Evolutionary conservation across 2,888 invertebrate species (phyloP), one percentile per base, ranked within the genome.

Genomic region (Prionchulus punctatus): DNA sequence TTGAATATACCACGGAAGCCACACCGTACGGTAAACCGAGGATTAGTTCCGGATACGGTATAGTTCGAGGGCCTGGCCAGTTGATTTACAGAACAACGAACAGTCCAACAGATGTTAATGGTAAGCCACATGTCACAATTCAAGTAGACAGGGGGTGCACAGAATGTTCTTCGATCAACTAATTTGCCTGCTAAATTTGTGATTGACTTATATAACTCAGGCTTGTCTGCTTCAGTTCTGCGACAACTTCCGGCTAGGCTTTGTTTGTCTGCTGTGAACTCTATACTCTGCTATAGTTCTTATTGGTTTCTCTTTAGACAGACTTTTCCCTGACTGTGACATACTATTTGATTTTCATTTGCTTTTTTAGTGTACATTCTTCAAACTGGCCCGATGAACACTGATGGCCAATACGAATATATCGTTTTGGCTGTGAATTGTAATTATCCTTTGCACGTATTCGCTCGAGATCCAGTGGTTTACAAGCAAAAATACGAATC

Each of bases 1-100:
- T 70, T 58, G 68, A 70, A 61, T 70, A 70, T 62, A 65, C 67
- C 4, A 69, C 69, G n/a, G 70, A 68, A 53, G 70, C 68, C 49
- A 69, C 68, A 21, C 69, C 68, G 28, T 68, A 65, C 58, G 67
- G 65, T 59, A 65, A 66, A 57, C 69, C 70, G 18, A 63, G 63
- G 53, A 70, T 70, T 58, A 65, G 65, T 18, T 66, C 66, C 28
- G 70, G 70, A 42, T 70, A 69, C 57, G 66, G 67, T n/a, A 64
- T 70, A 45, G 54, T 70, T 26, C 67, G 69, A 58, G 62, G 63
- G 27, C 63, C 64, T 47, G 70, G 70, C 57, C 69, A 70, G 60
- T 62, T 70, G 42, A 66, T 70, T 58, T 69, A 64, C 64, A 59
- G 67, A 54, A 70, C 70, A n/a, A 66, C 66, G 55, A 64, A 62